Conservation (phyloP, 2,888 invertebrate genomes). For the Drosophila atripex region DNA sequence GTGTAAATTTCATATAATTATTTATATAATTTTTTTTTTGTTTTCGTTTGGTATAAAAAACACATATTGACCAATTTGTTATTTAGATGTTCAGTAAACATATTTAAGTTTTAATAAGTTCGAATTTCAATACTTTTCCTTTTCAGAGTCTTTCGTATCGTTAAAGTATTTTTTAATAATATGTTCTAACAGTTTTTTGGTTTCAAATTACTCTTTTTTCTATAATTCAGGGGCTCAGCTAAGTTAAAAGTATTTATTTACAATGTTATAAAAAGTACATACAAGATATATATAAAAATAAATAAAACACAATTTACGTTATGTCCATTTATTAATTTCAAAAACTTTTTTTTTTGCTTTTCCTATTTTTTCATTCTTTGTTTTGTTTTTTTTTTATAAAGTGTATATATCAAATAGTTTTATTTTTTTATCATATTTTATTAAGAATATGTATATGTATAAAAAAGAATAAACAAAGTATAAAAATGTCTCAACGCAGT, state of each 20-base stretch:
- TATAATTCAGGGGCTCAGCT: conserved; percentile 45
- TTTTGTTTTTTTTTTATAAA: conserved; percentile 61
- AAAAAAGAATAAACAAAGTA: conserved; percentile 70
- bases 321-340: conserved; percentile 73
- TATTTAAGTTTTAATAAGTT: conserved; percentile 74
- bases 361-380: conserved; percentile 13
- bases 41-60: conserved; percentile 65
- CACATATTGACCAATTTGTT: conserved; percentile 68
- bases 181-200: conserved; percentile 45
- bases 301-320: conserved; percentile 64
- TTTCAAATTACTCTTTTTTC: conserved; percentile 8
- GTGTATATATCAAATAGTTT: conserved; percentile 71
- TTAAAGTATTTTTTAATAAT: conserved; percentile 59
- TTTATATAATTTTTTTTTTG: conserved; percentile 36
- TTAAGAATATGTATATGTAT: conserved; percentile 52
- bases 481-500: conserved; percentile 78
- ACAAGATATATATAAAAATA: conserved; percentile 56
- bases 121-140: conserved; percentile 72
- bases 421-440: conserved; percentile 30
- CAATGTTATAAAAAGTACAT: conserved; percentile 57
- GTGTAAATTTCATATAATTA: conserved; percentile 69
- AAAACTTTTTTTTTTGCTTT: conserved; percentile 52
- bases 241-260: conserved; percentile 65
- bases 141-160: conserved; percentile 73
- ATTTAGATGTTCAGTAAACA: conserved; percentile 56